Conservation (phyloP, 2,113 vertebrate genomes). For the Neodontobutis hainanensis region DNA sequence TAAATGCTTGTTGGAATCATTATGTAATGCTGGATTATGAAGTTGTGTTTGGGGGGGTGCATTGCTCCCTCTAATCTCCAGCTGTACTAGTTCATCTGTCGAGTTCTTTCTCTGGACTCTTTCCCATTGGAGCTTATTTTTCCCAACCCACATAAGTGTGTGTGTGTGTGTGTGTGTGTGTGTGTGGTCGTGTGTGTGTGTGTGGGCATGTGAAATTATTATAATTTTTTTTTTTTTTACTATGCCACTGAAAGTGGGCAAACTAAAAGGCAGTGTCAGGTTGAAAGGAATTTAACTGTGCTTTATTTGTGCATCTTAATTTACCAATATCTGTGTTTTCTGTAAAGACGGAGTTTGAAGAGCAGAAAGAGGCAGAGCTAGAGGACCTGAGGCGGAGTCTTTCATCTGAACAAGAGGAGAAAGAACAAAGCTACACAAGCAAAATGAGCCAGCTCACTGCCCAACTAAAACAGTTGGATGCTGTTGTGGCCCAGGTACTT, state of each 20-base stretch:
- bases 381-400: constrained; percentile 63
- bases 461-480: constrained; percentile 76
- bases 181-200: constrained; percentile 22
- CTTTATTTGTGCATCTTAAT: constrained; percentile 6
- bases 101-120: constrained; percentile 48
- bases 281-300: background rate
- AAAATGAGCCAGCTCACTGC: constrained; percentile 78
- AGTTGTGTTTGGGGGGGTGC: constrained; percentile 15
- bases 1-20: constrained; percentile 27
- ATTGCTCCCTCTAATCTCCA: constrained; percentile 52
- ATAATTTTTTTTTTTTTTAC: background rate
- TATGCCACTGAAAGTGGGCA: constrained; percentile 64
- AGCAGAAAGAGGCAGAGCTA: constrained; percentile 68
- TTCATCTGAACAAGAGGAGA: constrained; percentile 67
- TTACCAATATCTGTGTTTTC: constrained; percentile 13
- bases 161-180: constrained; percentile 28
- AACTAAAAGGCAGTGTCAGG: constrained; percentile 44
- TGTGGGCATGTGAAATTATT: constrained; percentile 51
- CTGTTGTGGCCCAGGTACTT: constrained; percentile 77
- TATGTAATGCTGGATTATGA: constrained; percentile 67
- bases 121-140: constrained; percentile 66
- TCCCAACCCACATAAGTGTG: constrained; percentile 67
- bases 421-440: constrained; percentile 68
- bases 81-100: constrained; percentile 52
- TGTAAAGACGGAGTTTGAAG: constrained; percentile 70